Conservation (phyloP, 2,113 vertebrate species). For the Apodemus speciosus region DNA sequence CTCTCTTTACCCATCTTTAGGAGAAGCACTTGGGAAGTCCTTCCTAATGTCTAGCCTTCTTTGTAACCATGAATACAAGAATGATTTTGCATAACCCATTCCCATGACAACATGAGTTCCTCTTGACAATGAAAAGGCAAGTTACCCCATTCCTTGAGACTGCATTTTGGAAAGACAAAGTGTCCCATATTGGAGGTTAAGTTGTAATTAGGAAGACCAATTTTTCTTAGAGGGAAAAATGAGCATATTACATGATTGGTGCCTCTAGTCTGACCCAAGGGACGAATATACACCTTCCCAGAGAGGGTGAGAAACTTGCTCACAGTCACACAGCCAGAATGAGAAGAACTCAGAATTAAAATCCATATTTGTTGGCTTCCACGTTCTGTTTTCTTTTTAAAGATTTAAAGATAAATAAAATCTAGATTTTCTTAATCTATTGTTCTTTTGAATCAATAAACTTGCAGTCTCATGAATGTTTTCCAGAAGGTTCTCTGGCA, state of each 20-base stretch:
- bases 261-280: neutral
- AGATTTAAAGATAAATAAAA: no score
- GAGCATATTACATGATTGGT: neutral
- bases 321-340: neutral
- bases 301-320: constrained; percentile 3
- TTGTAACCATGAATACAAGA: neutral
- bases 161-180: neutral
- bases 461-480: neutral
- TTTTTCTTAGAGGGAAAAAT: neutral
- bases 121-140: neutral
- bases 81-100: neutral
- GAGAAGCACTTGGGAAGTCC: neutral
- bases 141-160: neutral
- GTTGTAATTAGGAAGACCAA: neutral
- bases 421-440: neutral
- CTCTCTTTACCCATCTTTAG: neutral
- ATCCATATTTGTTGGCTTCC: neutral
- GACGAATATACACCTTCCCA: neutral
- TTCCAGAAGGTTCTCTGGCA: constrained; percentile 2
- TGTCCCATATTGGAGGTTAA: neutral
- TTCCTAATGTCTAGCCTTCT: neutral
- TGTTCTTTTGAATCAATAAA: neutral
- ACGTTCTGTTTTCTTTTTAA: neutral
- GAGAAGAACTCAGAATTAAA: constrained; percentile 1
- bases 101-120: constrained; percentile 1